These are phyloP conservation scores for Geococcyx californianus DNA, from an alignment of 2,113 vertebrate genomes.

Conservation along the genomic window DNA sequence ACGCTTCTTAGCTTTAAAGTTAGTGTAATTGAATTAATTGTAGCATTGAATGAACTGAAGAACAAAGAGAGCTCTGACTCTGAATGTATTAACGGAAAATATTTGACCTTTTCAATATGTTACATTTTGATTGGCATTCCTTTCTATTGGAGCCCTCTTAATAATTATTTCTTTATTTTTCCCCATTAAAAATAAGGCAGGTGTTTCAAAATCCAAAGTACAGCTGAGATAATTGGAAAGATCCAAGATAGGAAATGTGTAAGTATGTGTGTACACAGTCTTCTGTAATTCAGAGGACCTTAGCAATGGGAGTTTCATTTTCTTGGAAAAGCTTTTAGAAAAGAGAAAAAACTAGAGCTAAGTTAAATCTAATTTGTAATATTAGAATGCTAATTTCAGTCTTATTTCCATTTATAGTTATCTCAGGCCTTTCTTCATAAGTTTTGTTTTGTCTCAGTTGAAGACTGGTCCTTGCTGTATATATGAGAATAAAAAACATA, in stretches of 20 bases:
- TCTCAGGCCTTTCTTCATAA: background rate
- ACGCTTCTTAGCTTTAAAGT: conserved; percentile 45
- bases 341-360: background rate
- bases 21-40: conserved; percentile 74
- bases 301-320: background rate
- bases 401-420: background rate
- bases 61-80: conserved; percentile 56
- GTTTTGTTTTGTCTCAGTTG: background rate
- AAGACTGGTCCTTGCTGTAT: background rate
- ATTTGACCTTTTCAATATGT: conserved; percentile 72
- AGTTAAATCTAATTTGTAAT: background rate
- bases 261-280: background rate
- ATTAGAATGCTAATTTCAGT: background rate
- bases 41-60: conserved; percentile 49
- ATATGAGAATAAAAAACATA: background rate
- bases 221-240: conserved; percentile 23
- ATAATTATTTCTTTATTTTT: background rate
- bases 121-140: conserved; percentile 60
- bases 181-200: background rate
- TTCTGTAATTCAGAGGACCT: background rate
- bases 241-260: background rate
- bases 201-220: background rate
- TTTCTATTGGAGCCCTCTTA: background rate
- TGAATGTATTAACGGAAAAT: conserved; percentile 53
- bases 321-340: background rate